Evolutionary conservation across 1,140 invertebrate species (phyloP), one percentile per base, ranked within the genome.

Genomic region (Cylas formicarius): DNA sequence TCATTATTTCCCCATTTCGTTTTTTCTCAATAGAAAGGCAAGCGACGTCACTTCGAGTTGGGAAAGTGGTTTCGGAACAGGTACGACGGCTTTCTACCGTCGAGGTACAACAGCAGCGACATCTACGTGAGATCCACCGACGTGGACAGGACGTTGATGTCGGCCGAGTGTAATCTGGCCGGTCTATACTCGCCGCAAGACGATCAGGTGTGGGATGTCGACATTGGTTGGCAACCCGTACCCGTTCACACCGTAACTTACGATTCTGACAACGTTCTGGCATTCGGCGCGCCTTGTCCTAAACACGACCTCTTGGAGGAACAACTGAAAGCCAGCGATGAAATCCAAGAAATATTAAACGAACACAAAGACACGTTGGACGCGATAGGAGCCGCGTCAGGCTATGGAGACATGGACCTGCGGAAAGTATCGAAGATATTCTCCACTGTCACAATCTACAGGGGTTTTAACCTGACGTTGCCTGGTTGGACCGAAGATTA

Each of bases 131-230:
- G 72, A 33, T 89, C 86, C 37, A 91, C 90, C 1, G 82, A 90
- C 68, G 77, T 81, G 2, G 87, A 94, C 69, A 72, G 90, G 14
- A 90, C 89, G 14, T 63, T 95, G 8, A 91, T 90, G 83, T 91
- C 86, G 53, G 90, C 87, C 0, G 71, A 84, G 61, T 69, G 76
- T 1, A 83, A 89, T 67, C 69, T 93, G 38, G 88, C 88, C 44
- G 86, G 86, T 4, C 73, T 86, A 48, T 88, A 81, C 59, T 82
- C 85, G 7, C 77, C 78, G 1, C 55, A 56, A n/a, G 70, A 67
- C 8, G 54, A 66, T 9, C 68, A 78, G 53, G 45, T 77, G 4
- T 93, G 87, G 84, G 77, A 88, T 59, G 39, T 52, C 1, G 48
- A 74, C 4, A 62, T 91, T 1, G 56, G 66, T 8, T 95, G 90